Conservation (phyloP, 2,888 invertebrate genomes). For the Mactromeris polynyma region DNA sequence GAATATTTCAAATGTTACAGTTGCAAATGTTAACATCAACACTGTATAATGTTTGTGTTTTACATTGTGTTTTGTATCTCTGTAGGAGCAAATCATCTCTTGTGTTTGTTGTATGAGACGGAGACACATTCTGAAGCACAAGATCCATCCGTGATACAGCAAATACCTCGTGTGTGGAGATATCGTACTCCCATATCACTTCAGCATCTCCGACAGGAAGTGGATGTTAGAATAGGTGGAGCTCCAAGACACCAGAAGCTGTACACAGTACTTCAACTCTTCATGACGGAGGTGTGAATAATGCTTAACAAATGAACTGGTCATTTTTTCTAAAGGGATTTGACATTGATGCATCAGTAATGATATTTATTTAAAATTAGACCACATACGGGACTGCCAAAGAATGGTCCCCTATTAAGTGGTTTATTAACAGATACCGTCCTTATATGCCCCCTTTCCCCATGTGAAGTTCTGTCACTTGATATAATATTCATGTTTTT, state of each 20-base stretch:
- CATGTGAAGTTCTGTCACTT: no score
- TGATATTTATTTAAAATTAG: no score
- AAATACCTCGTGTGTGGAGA: conserved; percentile 32
- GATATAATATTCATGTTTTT: no score
- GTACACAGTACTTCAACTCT: conserved; percentile 48
- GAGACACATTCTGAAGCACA: conserved; percentile 15
- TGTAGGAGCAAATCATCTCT: conserved; percentile 31
- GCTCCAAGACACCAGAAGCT: conserved; percentile 2
- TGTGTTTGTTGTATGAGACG: conserved; percentile 39
- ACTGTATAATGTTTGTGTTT: not conserved
- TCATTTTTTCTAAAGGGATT: no score
- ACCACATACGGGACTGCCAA: no score
- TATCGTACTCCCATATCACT: conserved; percentile 43
- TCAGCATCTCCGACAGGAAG: conserved; percentile 71
- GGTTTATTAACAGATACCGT: no score
- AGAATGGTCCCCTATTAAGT: no score
- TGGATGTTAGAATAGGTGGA: conserved; percentile 38
- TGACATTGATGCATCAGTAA: no score
- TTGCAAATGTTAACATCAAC: no score
- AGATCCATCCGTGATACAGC: not conserved
- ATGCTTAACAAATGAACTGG: not conserved
- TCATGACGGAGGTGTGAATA: conserved; percentile 57
- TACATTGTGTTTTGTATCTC: not conserved
- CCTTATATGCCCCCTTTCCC: no score
- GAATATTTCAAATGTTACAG: no score